Base-by-base conservation (phyloP, 2,113 vertebrate genomes). In the Syngnathus floridae region DNA sequence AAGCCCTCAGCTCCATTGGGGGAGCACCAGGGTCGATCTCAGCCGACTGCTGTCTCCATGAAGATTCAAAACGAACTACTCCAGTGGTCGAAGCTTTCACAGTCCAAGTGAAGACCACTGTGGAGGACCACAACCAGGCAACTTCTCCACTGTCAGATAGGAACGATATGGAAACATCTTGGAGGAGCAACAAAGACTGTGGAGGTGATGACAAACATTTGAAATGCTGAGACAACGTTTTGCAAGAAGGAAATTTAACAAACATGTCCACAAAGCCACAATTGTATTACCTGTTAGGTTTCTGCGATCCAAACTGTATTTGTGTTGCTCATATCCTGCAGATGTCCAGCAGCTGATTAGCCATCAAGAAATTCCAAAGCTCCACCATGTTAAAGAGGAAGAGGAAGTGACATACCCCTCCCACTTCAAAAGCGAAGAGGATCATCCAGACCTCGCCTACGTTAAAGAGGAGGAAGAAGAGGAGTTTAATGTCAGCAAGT, bases 401-500 rank as follows among this genome's bases (percentile, higher is more conserved):
- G 21, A 12, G 51, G 51, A 22, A 26, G 22, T 10, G 1, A 13
- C 51, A 14, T 10, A 54, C 10, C 51, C 22, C 10, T 12, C 9
- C 21, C 11, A 26, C 51, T 22, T 54, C 1, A 54, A 54, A 11
- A 54, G 51, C 1, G 51, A 54, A 26, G 51, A 54, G 11, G 51
- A 54, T 21, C 21, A 54, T 12, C 21, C 51, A 26, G 9, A 22
- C 4, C n/a, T 11, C 51, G 9, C 22, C 51, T 2, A 6, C 9
- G 51, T 54, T 54, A 54, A 54, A 26, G 51, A 22, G 51, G 51
- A 22, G 51, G 51, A 54, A 54, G 51, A 54, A 22, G 51, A 54
- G 21, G 51, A 54, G 21, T 54, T 26, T 1, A 22, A 54, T 26
- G 51, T 54, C 51, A 54, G 51, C 22, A 5, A 54, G 3, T 26